Evolutionary conservation across 2,888 invertebrate genomes (phyloP).

Genomic region (Lochmaea crataegi): DNA sequence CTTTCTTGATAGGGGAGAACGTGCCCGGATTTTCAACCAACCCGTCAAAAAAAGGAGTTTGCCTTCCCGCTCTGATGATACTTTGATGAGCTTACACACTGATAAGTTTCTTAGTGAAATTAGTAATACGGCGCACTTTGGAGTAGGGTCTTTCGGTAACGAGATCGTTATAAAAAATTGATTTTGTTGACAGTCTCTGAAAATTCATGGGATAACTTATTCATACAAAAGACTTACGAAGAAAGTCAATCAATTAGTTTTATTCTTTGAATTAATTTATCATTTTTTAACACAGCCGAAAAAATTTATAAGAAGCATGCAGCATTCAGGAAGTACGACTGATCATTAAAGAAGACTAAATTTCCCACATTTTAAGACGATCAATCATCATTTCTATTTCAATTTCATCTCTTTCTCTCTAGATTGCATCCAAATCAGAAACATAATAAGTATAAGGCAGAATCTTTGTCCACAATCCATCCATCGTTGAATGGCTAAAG

Average conservation of each 20-base stretch:
- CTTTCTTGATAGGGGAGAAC: slow-evolving; percentile 36
- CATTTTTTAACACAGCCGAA: neutral
- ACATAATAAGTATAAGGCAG: too few species aligned
- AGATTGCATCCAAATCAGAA: too few species aligned
- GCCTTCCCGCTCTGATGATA: slow-evolving; percentile 32
- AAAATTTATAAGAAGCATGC: too few species aligned
- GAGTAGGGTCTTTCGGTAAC: neutral
- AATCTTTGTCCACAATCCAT: too few species aligned
- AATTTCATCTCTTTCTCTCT: too few species aligned
- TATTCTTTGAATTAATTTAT: neutral
- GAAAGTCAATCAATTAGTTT: neutral
- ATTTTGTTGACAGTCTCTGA: slow-evolving; percentile 6
- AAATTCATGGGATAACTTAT: slow-evolving; percentile 5
- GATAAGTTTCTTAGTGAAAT: slow-evolving; percentile 28
- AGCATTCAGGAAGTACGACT: neutral
- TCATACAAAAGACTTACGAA: neutral
- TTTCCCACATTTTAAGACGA: too few species aligned
- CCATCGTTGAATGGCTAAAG: too few species aligned
- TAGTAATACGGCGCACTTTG: slow-evolving; percentile 9
- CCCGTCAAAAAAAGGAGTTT: slow-evolving; percentile 28
- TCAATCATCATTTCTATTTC: too few species aligned
- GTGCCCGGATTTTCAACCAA: slow-evolving; percentile 33
- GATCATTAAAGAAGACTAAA: too few species aligned
- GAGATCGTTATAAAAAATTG: slow-evolving; percentile 8
- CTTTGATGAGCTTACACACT: slow-evolving; percentile 36